Evolutionary conservation across 1,140 invertebrate species (phyloP).

Genomic region (Plodia interpunctella): DNA sequence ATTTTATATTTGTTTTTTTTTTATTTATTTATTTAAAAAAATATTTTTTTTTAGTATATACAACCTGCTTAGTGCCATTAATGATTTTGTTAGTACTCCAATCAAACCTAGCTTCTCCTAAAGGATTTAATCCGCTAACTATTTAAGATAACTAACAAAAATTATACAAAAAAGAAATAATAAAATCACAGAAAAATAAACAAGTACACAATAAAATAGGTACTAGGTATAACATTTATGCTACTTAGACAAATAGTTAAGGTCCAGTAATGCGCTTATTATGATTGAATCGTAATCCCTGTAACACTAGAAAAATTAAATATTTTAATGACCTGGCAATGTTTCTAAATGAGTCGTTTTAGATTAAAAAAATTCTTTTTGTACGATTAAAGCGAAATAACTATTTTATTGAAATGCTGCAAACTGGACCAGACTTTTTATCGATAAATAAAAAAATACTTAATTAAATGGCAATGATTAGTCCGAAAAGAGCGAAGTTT

Average conservation of each 20-base stretch:
- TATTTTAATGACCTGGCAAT: neutral
- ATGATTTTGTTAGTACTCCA: slow-evolving; percentile 10
- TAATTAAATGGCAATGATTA: slow-evolving; percentile 53
- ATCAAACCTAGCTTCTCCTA: slow-evolving; percentile 45
- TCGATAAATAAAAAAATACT: slow-evolving; percentile 23
- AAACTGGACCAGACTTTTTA: slow-evolving; percentile 8
- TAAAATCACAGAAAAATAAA: slow-evolving; percentile 67
- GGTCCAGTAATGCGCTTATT: neutral
- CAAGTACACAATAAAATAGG: slow-evolving; percentile 31
- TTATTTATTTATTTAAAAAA: too few species aligned
- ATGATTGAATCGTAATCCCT: neutral
- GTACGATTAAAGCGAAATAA: slow-evolving; percentile 37
- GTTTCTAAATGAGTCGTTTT: neutral
- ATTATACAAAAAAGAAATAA: slow-evolving; percentile 36
- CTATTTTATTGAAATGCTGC: slow-evolving; percentile 20
- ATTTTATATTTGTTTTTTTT: too few species aligned
- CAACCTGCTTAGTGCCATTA: slow-evolving; percentile 28
- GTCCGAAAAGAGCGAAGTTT: slow-evolving; percentile 39
- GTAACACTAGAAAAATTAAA: neutral
- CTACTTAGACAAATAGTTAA: slow-evolving; percentile 6
- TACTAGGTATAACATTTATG: slow-evolving; percentile 13
- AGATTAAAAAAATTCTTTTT: neutral
- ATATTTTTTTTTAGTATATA: neutral
- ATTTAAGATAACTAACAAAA: slow-evolving; percentile 45
- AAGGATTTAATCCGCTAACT: slow-evolving; percentile 58